A percentile compares a stretch with the other conserved stretches of the same genome.
Evolutionary conservation across 2,797 vertebrate genomes (phyloP).

Genomic region (Tragopan temminckii): DNA sequence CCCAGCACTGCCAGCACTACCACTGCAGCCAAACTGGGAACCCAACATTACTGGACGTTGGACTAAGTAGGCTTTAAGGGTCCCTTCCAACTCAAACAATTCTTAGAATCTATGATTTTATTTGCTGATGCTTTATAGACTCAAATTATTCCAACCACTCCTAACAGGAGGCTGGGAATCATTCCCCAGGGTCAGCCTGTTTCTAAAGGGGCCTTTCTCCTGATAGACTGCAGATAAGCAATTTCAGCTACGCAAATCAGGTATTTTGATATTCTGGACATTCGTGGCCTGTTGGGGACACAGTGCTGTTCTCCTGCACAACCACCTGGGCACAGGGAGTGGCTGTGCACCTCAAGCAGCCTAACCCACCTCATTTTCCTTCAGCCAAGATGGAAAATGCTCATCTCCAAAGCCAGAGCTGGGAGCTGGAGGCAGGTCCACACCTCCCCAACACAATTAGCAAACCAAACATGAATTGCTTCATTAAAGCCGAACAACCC

Average conservation of each 20-base stretch:
- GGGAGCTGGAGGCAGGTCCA: background rate
- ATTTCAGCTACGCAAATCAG: background rate
- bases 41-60: background rate
- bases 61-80: background rate
- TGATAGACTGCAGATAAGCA: accelerated
- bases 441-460: background rate
- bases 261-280: background rate
- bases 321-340: too few relatives aligned
- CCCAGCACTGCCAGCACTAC: background rate
- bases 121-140: background rate
- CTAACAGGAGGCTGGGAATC: background rate
- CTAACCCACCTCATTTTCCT: background rate
- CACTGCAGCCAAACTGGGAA: background rate
- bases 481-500: background rate
- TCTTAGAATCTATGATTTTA: background rate
- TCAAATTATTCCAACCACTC: background rate
- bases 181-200: background rate
- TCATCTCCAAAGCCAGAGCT: background rate
- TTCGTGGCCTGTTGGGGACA: accelerated
- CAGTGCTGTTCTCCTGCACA: background rate
- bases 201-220: background rate
- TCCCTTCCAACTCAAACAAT: background rate
- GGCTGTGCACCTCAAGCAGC: accelerated
- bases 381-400: background rate
- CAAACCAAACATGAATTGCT: background rate